Conservation (phyloP, 2,797 vertebrate genomes). For the Diplodus puntazzo region DNA sequence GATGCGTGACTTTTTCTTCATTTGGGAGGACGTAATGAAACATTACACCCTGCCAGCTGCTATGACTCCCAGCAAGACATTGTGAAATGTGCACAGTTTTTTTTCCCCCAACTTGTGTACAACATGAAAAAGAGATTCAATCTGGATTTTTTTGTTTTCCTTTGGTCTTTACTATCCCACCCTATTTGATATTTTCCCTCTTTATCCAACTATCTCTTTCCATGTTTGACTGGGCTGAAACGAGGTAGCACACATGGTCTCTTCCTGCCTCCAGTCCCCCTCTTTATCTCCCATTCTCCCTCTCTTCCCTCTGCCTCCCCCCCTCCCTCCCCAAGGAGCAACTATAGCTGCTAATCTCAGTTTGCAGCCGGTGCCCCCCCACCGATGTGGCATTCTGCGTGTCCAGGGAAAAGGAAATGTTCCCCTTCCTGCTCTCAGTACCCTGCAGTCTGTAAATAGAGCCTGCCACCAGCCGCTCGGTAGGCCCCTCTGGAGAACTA, state of each 20-base stretch:
- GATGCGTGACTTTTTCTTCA: constrained; percentile 19
- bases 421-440: constrained; percentile 75
- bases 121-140: not conserved
- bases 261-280: constrained; percentile 42
- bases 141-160: constrained; percentile 7
- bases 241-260: constrained; percentile 1
- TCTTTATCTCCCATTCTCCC: constrained; percentile 46
- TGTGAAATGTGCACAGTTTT: constrained; percentile 35
- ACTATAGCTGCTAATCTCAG: constrained; percentile 74
- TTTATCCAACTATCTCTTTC: constrained; percentile 29
- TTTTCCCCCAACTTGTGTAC: not conserved
- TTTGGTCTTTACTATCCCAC: not conserved
- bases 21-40: constrained; percentile 42
- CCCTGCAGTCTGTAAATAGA: constrained; percentile 75
- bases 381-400: constrained; percentile 63
- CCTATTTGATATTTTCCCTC: constrained; percentile 5
- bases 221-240: constrained; percentile 45
- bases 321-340: constrained; percentile 52
- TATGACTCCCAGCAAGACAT: not conserved
- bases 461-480: constrained; percentile 60
- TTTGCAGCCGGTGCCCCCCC: constrained; percentile 73
- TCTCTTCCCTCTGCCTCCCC: not conserved
- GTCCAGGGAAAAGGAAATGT: constrained; percentile 79
- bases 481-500: constrained; percentile 58
- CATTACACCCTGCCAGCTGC: constrained; percentile 46